These are phyloP conservation scores for Tryphoninae sp. DNA, from an alignment of 2,888 invertebrate genomes.

Conservation along the genomic window DNA sequence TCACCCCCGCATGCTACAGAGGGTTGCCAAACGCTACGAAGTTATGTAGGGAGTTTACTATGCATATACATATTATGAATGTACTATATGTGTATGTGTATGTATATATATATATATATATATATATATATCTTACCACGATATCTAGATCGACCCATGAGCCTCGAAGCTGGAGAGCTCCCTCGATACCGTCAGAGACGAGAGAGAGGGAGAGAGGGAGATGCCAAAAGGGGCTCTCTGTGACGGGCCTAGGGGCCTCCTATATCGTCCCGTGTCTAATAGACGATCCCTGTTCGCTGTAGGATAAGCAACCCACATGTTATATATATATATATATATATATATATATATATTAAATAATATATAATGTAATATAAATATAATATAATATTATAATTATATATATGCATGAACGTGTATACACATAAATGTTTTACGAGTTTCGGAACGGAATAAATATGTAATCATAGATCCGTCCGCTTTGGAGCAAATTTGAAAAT, in stretches of 20 bases:
- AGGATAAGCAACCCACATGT: slow-evolving; percentile 20
- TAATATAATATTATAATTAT: not conserved
- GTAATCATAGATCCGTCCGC: slow-evolving; percentile 32
- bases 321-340: not conserved
- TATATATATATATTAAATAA: not conserved
- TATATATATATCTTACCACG: slow-evolving; percentile 11
- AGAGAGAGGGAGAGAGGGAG: not conserved
- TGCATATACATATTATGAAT: not conserved
- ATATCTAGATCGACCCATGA: slow-evolving; percentile 61
- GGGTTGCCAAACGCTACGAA: not conserved
- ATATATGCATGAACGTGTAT: not conserved
- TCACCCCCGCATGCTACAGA: slow-evolving; percentile 7
- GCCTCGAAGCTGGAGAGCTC: slow-evolving; percentile 45
- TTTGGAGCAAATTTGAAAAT: slow-evolving; percentile 9
- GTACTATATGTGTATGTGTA: not conserved
- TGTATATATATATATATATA: too few species aligned
- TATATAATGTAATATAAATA: too few species aligned
- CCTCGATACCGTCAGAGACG: slow-evolving; percentile 50
- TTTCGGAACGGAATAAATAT: slow-evolving; percentile 29
- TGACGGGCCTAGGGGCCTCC: slow-evolving; percentile 55
- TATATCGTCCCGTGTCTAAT: slow-evolving; percentile 39
- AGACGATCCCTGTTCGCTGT: slow-evolving; percentile 51
- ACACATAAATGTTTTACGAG: not conserved
- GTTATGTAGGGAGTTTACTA: slow-evolving; percentile 4
- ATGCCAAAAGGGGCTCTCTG: slow-evolving; percentile 14